Base-by-base conservation (phyloP, 1,140 invertebrate species). In the Papilio aristodemus region DNA sequence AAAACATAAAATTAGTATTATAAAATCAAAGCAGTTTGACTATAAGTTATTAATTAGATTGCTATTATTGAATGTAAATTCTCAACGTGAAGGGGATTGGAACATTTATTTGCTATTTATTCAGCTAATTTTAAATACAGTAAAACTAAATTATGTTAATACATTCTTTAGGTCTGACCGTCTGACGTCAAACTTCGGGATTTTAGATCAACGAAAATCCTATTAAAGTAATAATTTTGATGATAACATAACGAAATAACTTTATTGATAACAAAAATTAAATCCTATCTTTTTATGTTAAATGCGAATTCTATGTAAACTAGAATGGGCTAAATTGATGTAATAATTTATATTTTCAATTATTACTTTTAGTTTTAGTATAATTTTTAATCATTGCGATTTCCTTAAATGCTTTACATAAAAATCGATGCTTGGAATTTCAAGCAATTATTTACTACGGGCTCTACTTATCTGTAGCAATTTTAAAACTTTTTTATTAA, bases 81-180 rank as follows among this genome's bases (percentile, higher is more conserved):
- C n/a, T n/a, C n/a, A n/a, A n/a, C n/a, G n/a, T n/a, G 0, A 43
- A n/a, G 62, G n/a, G 22, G 22, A 64, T 46, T 46, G 39, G 10
- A 38, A 25, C 22, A 0, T 64, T 64, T 43, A 43, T 64, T 43
- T 32, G 6, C 39, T 27, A 64, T 43, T 64, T 64, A 43, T 43
- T 64, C 27, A 39, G 13, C 1, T 0, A 64, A 10, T 63, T 14
- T 22, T 13, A 41, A 63, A 37, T n/a, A 19, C 19, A 19, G 22
- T 43, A 25, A 64, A 41, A 43, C 60, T 10, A 63, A 64, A 43
- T 64, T 64, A 64, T 64, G 62, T 39, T n/a, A 64, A 64, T 64
- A 22, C 13, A 27, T 39, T n/a, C 22, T 14, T 10, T 14, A 9
- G 9, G 8, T 22, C 43, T 22, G 43, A 4, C 17, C 10, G 46